Percentiles rank a stretch among this genome's conserved stretches.
Evolutionary conservation across 2,888 invertebrate genomes (phyloP).

Genomic region (Chromoteleia sp.): DNA sequence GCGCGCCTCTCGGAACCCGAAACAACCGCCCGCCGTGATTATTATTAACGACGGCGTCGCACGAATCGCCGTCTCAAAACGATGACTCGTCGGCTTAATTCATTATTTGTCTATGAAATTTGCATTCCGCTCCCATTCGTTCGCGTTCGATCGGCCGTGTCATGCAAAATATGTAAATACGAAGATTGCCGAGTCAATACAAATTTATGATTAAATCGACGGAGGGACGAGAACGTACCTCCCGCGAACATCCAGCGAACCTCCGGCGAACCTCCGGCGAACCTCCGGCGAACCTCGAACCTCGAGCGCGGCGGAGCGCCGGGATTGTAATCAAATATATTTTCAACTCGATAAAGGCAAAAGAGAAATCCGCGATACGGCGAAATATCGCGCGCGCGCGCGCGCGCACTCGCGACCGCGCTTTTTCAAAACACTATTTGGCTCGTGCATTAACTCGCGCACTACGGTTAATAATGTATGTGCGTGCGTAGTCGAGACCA

Average conservation of each 20-base stretch:
- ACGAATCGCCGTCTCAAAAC: slow-evolving; percentile 5
- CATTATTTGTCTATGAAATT: slow-evolving; percentile 40
- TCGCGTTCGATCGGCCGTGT: slow-evolving; percentile 20
- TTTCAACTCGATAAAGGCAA: slow-evolving; percentile 18
- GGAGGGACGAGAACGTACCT: too few relatives aligned
- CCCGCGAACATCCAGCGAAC: too few relatives aligned
- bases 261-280: too few relatives aligned
- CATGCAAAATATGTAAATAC: slow-evolving; percentile 35
- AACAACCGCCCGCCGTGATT: slow-evolving; percentile 5
- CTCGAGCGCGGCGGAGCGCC: neutral
- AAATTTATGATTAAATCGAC: slow-evolving; percentile 43
- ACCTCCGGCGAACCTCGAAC: slow-evolving; percentile 2
- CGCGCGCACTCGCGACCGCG: neutral
- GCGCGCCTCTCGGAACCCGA: neutral
- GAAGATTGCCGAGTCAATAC: slow-evolving; percentile 44
- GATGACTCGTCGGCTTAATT: slow-evolving; percentile 21
- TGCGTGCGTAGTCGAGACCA: slow-evolving; percentile 37
- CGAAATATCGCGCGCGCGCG: neutral
- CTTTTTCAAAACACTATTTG: slow-evolving; percentile 29
- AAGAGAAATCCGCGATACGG: too few relatives aligned
- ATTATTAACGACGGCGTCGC: slow-evolving; percentile 24
- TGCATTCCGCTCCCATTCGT: slow-evolving; percentile 17
- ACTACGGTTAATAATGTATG: slow-evolving; percentile 36
- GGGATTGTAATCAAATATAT: slow-evolving; percentile 42
- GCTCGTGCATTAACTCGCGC: slow-evolving; percentile 44